Evolutionary conservation across 2,113 vertebrate genomes (phyloP).

Genomic region (Tupaia chinensis): DNA sequence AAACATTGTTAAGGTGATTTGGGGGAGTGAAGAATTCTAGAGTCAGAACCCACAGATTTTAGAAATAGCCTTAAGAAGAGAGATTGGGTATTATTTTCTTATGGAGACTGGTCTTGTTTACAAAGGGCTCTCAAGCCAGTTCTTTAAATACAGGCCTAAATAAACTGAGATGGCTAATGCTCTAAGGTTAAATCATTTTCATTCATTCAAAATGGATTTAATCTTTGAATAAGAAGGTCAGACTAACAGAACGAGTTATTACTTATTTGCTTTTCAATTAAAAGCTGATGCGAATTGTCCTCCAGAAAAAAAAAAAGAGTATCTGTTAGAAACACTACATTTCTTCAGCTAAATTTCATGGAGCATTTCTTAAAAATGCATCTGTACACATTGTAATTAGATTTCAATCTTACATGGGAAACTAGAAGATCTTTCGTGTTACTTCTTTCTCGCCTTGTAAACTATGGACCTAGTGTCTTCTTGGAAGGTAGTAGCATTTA

Average conservation of each 20-base stretch:
- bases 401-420: neutral
- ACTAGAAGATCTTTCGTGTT: constrained; percentile 6
- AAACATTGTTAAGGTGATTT: constrained; percentile 64
- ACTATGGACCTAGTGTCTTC: neutral
- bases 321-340: neutral
- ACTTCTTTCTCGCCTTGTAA: constrained; percentile 56
- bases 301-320: neutral
- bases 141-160: constrained; percentile 50
- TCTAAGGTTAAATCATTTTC: constrained; percentile 54
- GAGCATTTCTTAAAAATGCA: constrained; percentile 4
- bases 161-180: constrained; percentile 27
- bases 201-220: constrained; percentile 66
- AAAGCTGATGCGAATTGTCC: constrained; percentile 3
- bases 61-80: constrained; percentile 48
- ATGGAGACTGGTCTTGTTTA: constrained; percentile 45
- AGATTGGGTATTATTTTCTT: constrained; percentile 44
- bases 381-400: neutral
- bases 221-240: constrained; percentile 60
- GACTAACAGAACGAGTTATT: constrained; percentile 43
- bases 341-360: constrained; percentile 45
- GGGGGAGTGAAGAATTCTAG: constrained; percentile 50
- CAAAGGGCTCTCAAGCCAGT: constrained; percentile 58
- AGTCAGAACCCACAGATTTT: constrained; percentile 57
- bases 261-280: constrained; percentile 41
- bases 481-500: neutral